Percentiles rank a stretch among this genome's conserved stretches.
Conservation (phyloP, 2,888 invertebrate genomes). For the Teinopalpus imperialis region DNA sequence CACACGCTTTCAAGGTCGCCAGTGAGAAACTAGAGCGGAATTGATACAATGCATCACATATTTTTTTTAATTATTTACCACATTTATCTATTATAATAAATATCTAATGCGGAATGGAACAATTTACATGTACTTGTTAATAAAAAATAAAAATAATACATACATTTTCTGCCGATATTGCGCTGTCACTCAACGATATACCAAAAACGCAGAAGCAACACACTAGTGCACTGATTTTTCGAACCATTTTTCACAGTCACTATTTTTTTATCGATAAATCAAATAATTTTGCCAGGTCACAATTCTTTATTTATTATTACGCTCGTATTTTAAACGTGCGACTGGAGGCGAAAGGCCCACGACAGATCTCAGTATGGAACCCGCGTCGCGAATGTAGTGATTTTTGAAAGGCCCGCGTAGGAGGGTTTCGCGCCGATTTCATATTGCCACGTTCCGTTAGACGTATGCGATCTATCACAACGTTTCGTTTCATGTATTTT, state of each 20-base stretch:
- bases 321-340: conserved; percentile 31
- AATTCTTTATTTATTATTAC: conserved; percentile 41
- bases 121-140: not conserved
- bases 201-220: conserved; percentile 71
- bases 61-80: no score
- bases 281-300: conserved; percentile 14
- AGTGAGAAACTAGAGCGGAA: conserved; percentile 50
- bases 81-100: no score
- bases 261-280: conserved; percentile 31
- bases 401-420: conserved; percentile 82
- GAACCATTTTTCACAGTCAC: conserved; percentile 60
- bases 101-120: no score
- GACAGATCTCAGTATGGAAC: conserved; percentile 59
- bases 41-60: no score
- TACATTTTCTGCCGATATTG: conserved; percentile 62
- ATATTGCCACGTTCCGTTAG: conserved; percentile 57
- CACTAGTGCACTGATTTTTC: conserved; percentile 66
- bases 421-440: conserved; percentile 75
- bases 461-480: conserved; percentile 30
- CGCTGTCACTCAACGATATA: conserved; percentile 68
- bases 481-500: not conserved
- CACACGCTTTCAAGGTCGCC: conserved; percentile 56
- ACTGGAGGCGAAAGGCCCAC: conserved; percentile 69
- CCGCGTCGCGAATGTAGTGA: conserved; percentile 59
- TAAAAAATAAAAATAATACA: conserved; percentile 1